Evolutionary conservation across 2,113 vertebrate genomes (phyloP).

Genomic region (Lepus timidus): DNA sequence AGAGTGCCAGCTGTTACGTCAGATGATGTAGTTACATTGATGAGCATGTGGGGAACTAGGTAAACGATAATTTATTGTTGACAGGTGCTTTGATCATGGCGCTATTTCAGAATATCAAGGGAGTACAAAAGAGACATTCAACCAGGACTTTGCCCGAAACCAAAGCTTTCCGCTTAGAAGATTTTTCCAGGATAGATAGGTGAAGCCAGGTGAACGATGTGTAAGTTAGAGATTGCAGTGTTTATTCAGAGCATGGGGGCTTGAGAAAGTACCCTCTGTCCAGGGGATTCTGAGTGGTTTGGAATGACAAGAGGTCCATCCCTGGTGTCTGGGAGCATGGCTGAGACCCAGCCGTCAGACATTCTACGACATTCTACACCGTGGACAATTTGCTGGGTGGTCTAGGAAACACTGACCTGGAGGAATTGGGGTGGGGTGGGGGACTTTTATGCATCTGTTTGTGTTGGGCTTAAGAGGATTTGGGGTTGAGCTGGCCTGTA

Average conservation of each 20-base stretch:
- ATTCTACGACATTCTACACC: no score
- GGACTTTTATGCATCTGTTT: neutral
- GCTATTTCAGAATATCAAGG: neutral
- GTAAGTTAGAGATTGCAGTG: neutral
- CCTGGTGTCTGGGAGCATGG: neutral
- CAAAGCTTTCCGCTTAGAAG: neutral
- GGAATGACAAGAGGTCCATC: neutral
- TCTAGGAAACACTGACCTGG: neutral
- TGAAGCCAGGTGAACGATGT: neutral
- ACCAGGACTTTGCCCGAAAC: neutral
- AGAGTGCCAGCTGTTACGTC: neutral
- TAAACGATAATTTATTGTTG: conserved; percentile 2
- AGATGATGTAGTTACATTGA: neutral
- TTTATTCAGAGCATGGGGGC: neutral
- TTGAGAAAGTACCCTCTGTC: neutral
- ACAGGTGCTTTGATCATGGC: neutral
- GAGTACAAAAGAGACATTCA: neutral
- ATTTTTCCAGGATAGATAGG: neutral
- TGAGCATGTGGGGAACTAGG: neutral
- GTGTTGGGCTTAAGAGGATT: neutral
- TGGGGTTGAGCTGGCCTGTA: neutral
- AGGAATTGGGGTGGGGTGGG: neutral
- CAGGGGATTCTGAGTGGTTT: neutral
- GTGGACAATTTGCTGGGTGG: neutral
- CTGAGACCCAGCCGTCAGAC: neutral